phyloP scores from a whole-genome alignment of 2,113 vertebrate genomes.

The Eolophus roseicapilla region DNA sequence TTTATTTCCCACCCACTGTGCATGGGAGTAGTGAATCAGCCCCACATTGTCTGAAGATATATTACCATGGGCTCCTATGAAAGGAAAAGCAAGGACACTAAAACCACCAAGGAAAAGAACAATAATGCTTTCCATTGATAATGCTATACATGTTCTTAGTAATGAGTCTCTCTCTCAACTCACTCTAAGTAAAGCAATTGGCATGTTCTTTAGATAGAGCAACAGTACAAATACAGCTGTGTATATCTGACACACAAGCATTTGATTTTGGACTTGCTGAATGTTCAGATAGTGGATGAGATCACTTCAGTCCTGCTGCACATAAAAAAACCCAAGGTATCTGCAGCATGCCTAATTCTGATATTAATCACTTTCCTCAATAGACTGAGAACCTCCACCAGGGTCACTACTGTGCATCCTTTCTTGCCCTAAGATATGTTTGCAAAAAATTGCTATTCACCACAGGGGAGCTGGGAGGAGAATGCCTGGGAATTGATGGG shows the following conservation, averaged over 20 bases:
- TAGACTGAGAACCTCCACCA: neutral
- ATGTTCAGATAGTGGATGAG: slow-evolving; percentile 65
- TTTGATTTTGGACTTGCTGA: slow-evolving; percentile 71
- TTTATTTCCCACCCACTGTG: neutral
- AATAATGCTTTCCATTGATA: slow-evolving; percentile 65
- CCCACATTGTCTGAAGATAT: neutral
- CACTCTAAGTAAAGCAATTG: slow-evolving; percentile 65
- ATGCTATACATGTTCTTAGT: slow-evolving; percentile 69
- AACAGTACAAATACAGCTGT: slow-evolving; percentile 71
- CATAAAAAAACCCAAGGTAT: slow-evolving; percentile 43
- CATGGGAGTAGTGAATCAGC: neutral
- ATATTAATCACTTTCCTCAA: neutral
- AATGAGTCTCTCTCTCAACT: slow-evolving; percentile 61
- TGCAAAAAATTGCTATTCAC: slow-evolving; percentile 41
- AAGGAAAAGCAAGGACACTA: slow-evolving; percentile 49
- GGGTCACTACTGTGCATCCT: neutral
- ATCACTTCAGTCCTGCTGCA: slow-evolving; percentile 25
- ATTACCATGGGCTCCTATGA: neutral
- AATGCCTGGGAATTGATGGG: slow-evolving; percentile 25
- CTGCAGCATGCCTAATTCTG: slow-evolving; percentile 1
- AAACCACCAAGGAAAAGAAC: slow-evolving; percentile 56
- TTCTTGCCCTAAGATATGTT: neutral
- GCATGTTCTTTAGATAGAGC: slow-evolving; percentile 68
- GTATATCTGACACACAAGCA: slow-evolving; percentile 59
- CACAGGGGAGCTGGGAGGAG: neutral